Conservation (phyloP, 2,797 vertebrate genomes). For the Remorina albescens region DNA sequence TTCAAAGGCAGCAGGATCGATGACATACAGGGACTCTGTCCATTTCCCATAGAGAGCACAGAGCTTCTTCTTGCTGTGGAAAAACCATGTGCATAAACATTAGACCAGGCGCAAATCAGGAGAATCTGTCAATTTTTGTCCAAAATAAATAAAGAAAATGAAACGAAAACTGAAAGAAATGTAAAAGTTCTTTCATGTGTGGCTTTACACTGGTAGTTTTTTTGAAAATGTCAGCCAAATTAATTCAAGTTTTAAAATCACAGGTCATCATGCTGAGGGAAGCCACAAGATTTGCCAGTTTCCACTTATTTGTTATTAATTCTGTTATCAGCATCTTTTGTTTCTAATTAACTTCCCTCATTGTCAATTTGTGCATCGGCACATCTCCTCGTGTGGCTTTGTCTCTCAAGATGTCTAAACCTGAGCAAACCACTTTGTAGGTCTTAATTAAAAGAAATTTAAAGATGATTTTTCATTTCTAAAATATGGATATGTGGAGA, state of each 20-base stretch:
- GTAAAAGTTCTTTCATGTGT: conserved; percentile 2
- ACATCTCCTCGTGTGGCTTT: not conserved
- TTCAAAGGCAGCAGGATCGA: conserved; percentile 89
- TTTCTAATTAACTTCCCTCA: too few species aligned
- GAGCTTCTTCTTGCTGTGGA: conserved; percentile 93
- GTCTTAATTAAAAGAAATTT: conserved; percentile 20
- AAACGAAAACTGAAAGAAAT: not conserved
- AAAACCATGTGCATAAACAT: conserved; percentile 8
- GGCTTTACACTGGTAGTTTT: conserved; percentile 3
- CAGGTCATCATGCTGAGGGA: not conserved
- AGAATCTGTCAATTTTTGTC: not conserved
- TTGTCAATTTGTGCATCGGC: not conserved
- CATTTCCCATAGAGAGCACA: conserved; percentile 96
- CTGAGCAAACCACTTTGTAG: not conserved
- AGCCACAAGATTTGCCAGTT: not conserved
- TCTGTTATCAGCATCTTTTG: conserved; percentile 13
- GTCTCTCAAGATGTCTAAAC: not conserved
- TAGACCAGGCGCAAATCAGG: conserved; percentile 15
- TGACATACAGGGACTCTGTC: conserved; percentile 94
- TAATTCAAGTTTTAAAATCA: not conserved
- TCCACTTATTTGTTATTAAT: too few species aligned
- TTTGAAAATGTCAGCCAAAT: not conserved
- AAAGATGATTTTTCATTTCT: conserved; percentile 1
- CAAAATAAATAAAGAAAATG: too few species aligned
- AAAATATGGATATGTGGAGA: not conserved